Evolutionary conservation across 1,140 invertebrate species (phyloP).

Genomic region (Pomacea maculata): DNA sequence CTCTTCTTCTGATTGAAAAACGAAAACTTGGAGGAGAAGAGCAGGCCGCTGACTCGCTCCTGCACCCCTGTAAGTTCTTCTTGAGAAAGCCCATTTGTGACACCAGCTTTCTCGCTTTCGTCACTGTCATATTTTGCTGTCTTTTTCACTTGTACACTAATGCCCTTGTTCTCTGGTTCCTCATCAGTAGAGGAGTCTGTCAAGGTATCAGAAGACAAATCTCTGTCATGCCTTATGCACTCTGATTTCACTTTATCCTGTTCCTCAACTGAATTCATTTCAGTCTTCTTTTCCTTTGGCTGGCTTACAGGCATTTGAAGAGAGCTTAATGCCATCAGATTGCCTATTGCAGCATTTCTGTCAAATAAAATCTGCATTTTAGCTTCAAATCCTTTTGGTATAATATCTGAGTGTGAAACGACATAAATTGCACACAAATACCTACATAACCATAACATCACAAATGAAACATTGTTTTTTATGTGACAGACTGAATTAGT

Average conservation of each 20-base stretch:
- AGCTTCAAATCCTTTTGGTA: too few relatives aligned
- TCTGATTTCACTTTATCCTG: not conserved
- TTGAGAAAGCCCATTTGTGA: not conserved
- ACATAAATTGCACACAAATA: too few relatives aligned
- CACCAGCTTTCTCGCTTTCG: not conserved
- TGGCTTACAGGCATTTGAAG: not conserved
- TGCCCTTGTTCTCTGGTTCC: not conserved
- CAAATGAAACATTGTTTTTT: too few relatives aligned
- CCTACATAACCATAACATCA: too few relatives aligned
- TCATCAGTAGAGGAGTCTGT: not conserved
- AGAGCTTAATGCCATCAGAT: constrained; percentile 3
- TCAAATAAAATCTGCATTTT: not conserved
- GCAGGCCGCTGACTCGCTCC: not conserved
- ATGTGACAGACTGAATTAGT: too few relatives aligned
- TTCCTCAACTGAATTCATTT: not conserved
- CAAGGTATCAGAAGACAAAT: not conserved
- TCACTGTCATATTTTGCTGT: not conserved
- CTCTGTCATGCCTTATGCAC: too few relatives aligned
- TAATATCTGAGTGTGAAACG: too few relatives aligned
- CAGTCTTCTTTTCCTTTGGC: not conserved
- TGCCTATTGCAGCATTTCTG: constrained; percentile 20
- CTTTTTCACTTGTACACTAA: not conserved
- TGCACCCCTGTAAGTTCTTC: not conserved
- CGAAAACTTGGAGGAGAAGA: constrained; percentile 14
- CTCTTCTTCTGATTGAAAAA: not conserved